These are phyloP conservation scores for Sycon ciliatum DNA, from an alignment of 37 sponge, comb jelly and placozoan genomes.

Conservation along the genomic window DNA sequence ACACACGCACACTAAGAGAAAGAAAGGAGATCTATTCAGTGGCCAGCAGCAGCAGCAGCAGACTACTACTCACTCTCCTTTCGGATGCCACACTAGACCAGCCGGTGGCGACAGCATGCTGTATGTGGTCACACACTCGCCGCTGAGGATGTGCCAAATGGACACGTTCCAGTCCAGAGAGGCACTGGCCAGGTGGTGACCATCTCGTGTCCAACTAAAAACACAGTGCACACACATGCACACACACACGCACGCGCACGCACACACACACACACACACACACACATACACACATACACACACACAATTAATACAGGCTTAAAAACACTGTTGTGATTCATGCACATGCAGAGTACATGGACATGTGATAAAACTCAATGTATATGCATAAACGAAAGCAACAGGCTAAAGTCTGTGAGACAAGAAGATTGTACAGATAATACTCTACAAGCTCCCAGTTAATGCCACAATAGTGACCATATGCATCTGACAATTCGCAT, in stretches of 20 bases:
- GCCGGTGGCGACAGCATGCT: slow-evolving; percentile 84
- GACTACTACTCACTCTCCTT: too few relatives aligned
- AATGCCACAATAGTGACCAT: too few relatives aligned
- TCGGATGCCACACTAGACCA: too few relatives aligned
- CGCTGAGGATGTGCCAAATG: slow-evolving; percentile 76
- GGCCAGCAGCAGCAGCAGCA: too few relatives aligned
- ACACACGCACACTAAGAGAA: too few relatives aligned
- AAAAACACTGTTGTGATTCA: not conserved
- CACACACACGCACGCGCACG: slow-evolving; percentile 14
- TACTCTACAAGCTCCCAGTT: too few relatives aligned
- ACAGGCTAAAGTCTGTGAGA: not conserved
- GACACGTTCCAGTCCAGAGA: slow-evolving; percentile 82
- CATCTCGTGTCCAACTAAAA: too few relatives aligned
- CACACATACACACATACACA: not conserved
- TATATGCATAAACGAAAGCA: too few relatives aligned
- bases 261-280: slow-evolving; percentile 13
- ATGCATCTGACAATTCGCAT: too few relatives aligned
- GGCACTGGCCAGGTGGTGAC: slow-evolving; percentile 66
- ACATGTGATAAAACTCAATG: not conserved
- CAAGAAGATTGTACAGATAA: not conserved
- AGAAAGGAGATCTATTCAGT: too few relatives aligned
- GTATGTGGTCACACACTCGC: slow-evolving; percentile 65
- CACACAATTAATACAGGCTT: not conserved
- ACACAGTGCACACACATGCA: slow-evolving; percentile 1
- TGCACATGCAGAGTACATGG: not conserved